These are phyloP conservation scores for Condylostylus longicornis DNA, from an alignment of 1,140 invertebrate genomes.

Conservation along the genomic window DNA sequence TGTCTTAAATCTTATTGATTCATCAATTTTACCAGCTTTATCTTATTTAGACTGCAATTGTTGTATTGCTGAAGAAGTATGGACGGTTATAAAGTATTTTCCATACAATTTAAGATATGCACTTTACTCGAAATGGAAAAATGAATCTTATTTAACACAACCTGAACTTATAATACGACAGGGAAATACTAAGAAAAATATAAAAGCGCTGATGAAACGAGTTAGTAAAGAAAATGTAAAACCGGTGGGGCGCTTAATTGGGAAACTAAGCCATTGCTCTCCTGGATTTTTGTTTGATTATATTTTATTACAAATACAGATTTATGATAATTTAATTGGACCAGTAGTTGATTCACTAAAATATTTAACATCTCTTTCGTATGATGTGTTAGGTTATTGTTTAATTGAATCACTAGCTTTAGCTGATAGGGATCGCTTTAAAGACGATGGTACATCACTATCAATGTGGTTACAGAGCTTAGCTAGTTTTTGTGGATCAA, in stretches of 20 bases:
- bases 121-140: conserved; percentile 83
- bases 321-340: conserved; percentile 91
- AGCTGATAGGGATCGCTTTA: conserved; percentile 58
- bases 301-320: conserved; percentile 81
- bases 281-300: conserved; percentile 95
- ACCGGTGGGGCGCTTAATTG: conserved; percentile 84
- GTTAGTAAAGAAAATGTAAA: conserved; percentile 98
- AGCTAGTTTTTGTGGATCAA: conserved; percentile 83
- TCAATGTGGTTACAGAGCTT: conserved; percentile 89
- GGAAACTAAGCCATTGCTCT: conserved; percentile 91
- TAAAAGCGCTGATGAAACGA: conserved; percentile 94
- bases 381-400: conserved; percentile 92
- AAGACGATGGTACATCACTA: conserved; percentile 85
- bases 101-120: conserved; percentile 74
- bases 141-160: conserved; percentile 67
- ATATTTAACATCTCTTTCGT: conserved; percentile 88
- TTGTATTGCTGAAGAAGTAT: conserved; percentile 89
- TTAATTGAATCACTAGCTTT: conserved; percentile 79
- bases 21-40: conserved; percentile 73
- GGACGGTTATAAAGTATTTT: conserved; percentile 79
- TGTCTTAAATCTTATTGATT: conserved; percentile 72
- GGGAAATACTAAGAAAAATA: conserved; percentile 75
- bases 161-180: conserved; percentile 66
- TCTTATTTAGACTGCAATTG: conserved; percentile 89
- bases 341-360: conserved; percentile 97